phyloP scores from a whole-genome alignment of 1,140 invertebrate species.

The Calosoma granatense region DNA sequence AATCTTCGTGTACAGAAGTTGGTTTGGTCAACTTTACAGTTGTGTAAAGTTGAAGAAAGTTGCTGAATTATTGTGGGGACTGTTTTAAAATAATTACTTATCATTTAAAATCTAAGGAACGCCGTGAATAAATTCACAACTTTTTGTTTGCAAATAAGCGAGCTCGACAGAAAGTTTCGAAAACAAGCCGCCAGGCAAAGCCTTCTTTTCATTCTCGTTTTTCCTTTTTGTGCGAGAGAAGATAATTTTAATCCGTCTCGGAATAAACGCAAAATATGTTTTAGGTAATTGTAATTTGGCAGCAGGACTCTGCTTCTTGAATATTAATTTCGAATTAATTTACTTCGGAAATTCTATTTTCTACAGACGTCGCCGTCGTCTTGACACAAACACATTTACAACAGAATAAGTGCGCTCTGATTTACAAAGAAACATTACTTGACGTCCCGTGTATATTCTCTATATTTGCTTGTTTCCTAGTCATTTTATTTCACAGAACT shows the following conservation, averaged over 20 bases:
- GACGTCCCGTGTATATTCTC: no score
- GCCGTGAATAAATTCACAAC: not conserved
- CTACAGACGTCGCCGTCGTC: not conserved
- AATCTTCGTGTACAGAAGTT: no score
- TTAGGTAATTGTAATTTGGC: conserved; percentile 1
- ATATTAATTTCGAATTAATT: conserved; percentile 9
- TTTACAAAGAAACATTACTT: no score
- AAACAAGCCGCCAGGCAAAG: not conserved
- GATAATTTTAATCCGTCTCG: conserved; percentile 4
- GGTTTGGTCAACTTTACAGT: no score
- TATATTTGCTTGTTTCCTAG: no score
- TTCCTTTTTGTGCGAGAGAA: not conserved
- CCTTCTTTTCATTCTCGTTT: not conserved
- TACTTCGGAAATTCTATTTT: not conserved
- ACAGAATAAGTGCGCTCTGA: not conserved
- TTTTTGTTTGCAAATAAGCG: not conserved
- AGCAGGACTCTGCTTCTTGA: not conserved
- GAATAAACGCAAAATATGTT: not conserved
- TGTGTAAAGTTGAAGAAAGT: not conserved
- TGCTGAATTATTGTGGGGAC: not conserved
- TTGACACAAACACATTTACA: not conserved
- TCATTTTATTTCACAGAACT: no score
- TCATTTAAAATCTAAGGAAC: not conserved
- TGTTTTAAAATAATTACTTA: not conserved
- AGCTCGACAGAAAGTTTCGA: not conserved